A percentile compares a stretch with the other conserved stretches of the same genome.
phyloP scores from a whole-genome alignment of 2,797 vertebrate genomes.

The Neoniphon sammara region DNA sequence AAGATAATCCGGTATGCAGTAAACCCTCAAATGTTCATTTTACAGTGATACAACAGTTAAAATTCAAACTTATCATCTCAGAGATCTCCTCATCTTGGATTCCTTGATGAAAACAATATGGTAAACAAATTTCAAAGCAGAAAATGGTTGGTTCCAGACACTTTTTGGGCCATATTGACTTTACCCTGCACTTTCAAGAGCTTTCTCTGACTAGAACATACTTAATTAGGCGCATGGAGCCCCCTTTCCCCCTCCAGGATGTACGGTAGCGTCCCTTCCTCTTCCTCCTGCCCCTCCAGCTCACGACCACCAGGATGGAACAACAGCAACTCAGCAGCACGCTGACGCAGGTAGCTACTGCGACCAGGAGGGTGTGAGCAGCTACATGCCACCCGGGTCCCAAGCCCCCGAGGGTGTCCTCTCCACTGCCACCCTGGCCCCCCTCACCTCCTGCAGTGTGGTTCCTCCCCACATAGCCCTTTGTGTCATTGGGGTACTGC shows the following conservation, averaged over 20 bases:
- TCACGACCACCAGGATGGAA: constrained; percentile 77
- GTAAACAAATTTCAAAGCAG: constrained; percentile 6
- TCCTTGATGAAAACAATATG: background rate
- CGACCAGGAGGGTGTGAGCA: constrained; percentile 81
- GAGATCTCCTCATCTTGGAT: constrained; percentile 13
- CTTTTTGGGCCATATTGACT: no score
- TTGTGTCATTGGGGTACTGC: constrained; percentile 85
- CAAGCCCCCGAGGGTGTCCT: constrained; percentile 41
- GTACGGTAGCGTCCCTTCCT: constrained; percentile 85
- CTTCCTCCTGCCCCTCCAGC: constrained; percentile 80
- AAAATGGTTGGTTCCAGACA: background rate
- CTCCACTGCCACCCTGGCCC: constrained; percentile 46
- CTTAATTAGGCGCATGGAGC: constrained; percentile 83
- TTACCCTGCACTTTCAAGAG: constrained; percentile 55
- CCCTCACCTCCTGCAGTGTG: constrained; percentile 67
- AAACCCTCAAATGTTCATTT: background rate
- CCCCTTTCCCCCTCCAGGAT: constrained; percentile 66
- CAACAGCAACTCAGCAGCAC: constrained; percentile 87
- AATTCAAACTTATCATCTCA: background rate
- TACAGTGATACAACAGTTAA: background rate
- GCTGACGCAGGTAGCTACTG: constrained; percentile 78
- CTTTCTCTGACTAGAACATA: constrained; percentile 77
- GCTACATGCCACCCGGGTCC: constrained; percentile 76
- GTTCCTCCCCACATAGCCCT: constrained; percentile 82
- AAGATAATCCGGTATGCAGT: background rate